These are phyloP conservation scores for Asbolus verrucosus DNA, from an alignment of 1,140 invertebrate species.

Conservation along the genomic window DNA sequence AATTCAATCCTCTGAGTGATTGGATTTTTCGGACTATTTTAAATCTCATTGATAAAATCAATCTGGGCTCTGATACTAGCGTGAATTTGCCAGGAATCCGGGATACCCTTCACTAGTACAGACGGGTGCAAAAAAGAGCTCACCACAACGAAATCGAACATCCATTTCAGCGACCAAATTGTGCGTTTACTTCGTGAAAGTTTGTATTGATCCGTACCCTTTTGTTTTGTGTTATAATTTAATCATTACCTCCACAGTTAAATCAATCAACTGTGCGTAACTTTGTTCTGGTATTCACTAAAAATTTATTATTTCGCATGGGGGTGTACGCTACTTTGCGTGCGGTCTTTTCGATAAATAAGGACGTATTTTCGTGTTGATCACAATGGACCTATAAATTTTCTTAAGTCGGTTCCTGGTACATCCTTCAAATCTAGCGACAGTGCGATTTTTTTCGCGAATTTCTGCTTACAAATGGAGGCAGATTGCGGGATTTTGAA, in stretches of 20 bases:
- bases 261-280: too few species aligned
- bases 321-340: too few species aligned
- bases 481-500: constrained; percentile 12
- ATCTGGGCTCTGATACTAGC: constrained; percentile 1
- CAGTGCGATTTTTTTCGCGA: background rate
- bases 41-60: constrained; percentile 47
- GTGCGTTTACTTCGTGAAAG: background rate
- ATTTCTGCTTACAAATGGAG: background rate
- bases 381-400: constrained; percentile 16
- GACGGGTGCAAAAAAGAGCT: background rate
- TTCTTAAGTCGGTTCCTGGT: background rate
- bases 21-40: constrained; percentile 47
- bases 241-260: background rate
- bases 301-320: too few species aligned
- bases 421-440: background rate
- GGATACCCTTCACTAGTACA: background rate
- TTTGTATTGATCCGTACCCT: too few species aligned
- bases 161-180: too few species aligned
- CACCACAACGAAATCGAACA: background rate
- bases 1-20: constrained; percentile 43
- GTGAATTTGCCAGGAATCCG: background rate
- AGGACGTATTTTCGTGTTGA: background rate
- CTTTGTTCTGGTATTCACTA: too few species aligned
- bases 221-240: too few species aligned
- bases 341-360: background rate